Percentiles rank a stretch among this genome's conserved stretches.
phyloP scores from a whole-genome alignment of 2,113 vertebrate species.

The Camelus dromedarius region DNA sequence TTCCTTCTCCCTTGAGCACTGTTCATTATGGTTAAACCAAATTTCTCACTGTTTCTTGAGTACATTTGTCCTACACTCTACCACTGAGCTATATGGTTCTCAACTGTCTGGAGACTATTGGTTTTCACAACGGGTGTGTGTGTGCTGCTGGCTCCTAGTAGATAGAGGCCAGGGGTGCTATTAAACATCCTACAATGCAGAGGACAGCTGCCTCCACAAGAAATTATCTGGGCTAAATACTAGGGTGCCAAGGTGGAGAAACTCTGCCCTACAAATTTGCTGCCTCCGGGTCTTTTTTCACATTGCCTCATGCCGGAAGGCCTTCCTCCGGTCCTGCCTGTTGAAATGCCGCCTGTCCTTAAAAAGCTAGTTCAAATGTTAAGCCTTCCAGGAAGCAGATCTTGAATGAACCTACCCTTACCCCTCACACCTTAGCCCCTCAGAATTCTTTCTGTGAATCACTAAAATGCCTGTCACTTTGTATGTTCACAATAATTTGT shows the following conservation, averaged over 20 bases:
- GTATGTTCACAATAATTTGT: neutral
- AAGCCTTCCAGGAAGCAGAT: neutral
- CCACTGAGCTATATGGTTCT: neutral
- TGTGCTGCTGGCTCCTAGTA: no score
- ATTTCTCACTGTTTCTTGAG: neutral
- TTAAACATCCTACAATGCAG: fast-evolving
- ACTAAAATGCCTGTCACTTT: neutral
- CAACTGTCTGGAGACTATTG: neutral
- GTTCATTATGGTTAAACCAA: neutral
- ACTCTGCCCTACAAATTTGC: no score
- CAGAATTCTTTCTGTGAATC: no score
- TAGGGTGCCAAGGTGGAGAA: fast-evolving
- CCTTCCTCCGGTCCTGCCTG: neutral
- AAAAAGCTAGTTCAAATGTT: neutral
- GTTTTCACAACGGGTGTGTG: neutral
- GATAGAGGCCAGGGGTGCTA: neutral
- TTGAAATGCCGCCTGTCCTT: neutral
- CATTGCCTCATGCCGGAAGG: neutral
- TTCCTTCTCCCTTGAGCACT: neutral
- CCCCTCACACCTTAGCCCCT: neutral
- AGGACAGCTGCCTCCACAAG: neutral
- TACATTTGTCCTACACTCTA: neutral
- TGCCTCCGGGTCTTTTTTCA: neutral
- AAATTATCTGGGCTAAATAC: neutral
- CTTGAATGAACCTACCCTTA: neutral